Evolutionary conservation across 2,113 vertebrate genomes (phyloP), one percentile per base, ranked within the genome.

Genomic region (Ptilonorhynchus violaceus): DNA sequence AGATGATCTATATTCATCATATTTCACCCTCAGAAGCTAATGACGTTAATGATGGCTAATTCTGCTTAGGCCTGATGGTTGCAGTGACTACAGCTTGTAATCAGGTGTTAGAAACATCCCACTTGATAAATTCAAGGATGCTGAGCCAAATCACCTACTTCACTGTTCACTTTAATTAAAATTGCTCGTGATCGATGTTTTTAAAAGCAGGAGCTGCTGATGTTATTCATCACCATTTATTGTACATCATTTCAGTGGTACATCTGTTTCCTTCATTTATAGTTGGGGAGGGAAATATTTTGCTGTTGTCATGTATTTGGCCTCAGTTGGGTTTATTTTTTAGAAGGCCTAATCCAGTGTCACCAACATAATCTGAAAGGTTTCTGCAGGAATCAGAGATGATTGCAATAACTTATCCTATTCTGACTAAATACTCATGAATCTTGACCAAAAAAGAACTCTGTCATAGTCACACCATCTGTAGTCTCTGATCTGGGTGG

Each of bases 91-190:
- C 56, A 81, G 76, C 68, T 88, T 94, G 78, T 88, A 90, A 88
- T 85, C 30, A 33, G 69, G 73, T 1, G 0, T 52, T 84, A 47
- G 80, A 63, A 94, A 68, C 50, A 75, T n/a, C 64, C 60, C 52
- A 23, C 72, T 70, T 88, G 85, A 92, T 91, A 77, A 84, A 92
- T 91, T 84, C 22, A 27, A 55, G 68, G 82, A 30, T 47, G 53
- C 75, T 60, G 79, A 90, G 75, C 88, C 85, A 94, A 92, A 90
- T 88, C 90, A 72, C 68, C 76, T 59, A 28, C 53, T 89, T 67
- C 5, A 35, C 46, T 70, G 67, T 62, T 96, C 76, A 25, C 79
- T 96, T 93, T 70, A 96, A 94, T 96, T 95, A 80, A 90, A 86
- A 89, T 86, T 90, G 85, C 85, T 68, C 1, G 4, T 78, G 80